Evolutionary conservation across 1,140 invertebrate species (phyloP).

Genomic region (Magallana gigas): DNA sequence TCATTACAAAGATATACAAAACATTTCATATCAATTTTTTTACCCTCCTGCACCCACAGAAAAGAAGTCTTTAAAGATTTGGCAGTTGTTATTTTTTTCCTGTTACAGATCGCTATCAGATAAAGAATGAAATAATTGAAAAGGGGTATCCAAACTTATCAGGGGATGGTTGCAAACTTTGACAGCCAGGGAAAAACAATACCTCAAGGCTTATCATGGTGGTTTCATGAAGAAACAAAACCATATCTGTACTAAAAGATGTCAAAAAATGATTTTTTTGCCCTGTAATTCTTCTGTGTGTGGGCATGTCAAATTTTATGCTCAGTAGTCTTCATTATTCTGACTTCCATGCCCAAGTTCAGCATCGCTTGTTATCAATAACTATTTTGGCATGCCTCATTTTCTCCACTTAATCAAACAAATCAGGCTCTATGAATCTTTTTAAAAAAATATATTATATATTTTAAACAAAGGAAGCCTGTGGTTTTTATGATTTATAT

Average conservation of each 20-base stretch:
- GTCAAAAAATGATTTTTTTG: slow-evolving; percentile 20
- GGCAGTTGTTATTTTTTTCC: slow-evolving; percentile 12
- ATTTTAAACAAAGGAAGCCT: no score
- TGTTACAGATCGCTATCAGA: slow-evolving; percentile 18
- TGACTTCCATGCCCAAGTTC: slow-evolving; percentile 10
- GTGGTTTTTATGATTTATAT: no score
- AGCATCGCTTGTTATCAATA: slow-evolving; percentile 28
- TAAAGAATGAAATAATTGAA: slow-evolving; percentile 26
- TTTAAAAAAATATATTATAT: no score
- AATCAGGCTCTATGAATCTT: no score
- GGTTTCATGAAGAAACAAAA: slow-evolving; percentile 22
- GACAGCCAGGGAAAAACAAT: slow-evolving; percentile 29
- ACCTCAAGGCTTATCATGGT: slow-evolving; percentile 35
- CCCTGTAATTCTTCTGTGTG: slow-evolving; percentile 5
- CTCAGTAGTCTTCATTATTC: not conserved
- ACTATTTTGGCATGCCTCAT: not conserved
- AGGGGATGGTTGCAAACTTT: slow-evolving; percentile 18
- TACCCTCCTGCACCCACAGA: slow-evolving; percentile 20
- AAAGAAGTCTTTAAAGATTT: slow-evolving; percentile 22
- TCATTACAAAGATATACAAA: slow-evolving; percentile 16
- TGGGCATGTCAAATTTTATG: slow-evolving; percentile 35
- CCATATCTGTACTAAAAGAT: slow-evolving; percentile 18
- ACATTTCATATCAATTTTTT: slow-evolving; percentile 15
- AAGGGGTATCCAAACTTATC: slow-evolving; percentile 35
- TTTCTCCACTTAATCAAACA: slow-evolving; percentile 1